These are phyloP conservation scores for Sceloporus undulatus DNA, from an alignment of 2,113 vertebrate genomes.

Conservation along the genomic window DNA sequence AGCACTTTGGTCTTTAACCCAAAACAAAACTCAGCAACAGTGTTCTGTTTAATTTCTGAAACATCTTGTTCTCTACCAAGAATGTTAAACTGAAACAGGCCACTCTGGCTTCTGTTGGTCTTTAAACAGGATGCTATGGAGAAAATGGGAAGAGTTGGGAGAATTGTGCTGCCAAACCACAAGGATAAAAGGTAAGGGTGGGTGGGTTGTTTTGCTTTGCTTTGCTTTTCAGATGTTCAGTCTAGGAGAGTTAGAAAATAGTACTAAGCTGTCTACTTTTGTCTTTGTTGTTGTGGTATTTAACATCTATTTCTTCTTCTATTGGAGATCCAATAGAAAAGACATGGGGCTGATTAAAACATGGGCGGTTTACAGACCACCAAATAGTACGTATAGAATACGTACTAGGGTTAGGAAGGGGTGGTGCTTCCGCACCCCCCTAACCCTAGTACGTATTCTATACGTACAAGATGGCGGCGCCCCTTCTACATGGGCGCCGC, in stretches of 20 bases:
- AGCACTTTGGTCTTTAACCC: constrained; percentile 63
- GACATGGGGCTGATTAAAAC: neutral
- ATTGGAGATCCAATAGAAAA: neutral
- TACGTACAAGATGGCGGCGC: too few species aligned
- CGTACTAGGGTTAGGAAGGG: too few species aligned
- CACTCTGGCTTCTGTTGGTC: constrained; percentile 64
- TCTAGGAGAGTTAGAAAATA: neutral
- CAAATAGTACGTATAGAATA: too few species aligned
- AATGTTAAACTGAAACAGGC: constrained; percentile 72
- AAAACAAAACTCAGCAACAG: constrained; percentile 67
- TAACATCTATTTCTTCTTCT: rapidly evolving
- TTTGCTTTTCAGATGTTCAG: neutral
- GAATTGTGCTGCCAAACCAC: constrained; percentile 83
- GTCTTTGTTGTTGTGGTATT: neutral
- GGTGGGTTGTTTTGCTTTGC: neutral
- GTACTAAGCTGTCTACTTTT: rapidly evolving
- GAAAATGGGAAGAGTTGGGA: constrained; percentile 91
- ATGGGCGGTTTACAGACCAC: too few species aligned
- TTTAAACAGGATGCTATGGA: constrained; percentile 91
- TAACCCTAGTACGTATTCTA: too few species aligned
- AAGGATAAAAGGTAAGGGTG: constrained; percentile 83
- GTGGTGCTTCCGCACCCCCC: too few species aligned
- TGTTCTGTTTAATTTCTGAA: constrained; percentile 62
- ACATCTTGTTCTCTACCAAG: constrained; percentile 72
- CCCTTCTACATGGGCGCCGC: too few species aligned